phyloP scores from a whole-genome alignment of 2,797 vertebrate genomes.

The Danio jaintianensis region DNA sequence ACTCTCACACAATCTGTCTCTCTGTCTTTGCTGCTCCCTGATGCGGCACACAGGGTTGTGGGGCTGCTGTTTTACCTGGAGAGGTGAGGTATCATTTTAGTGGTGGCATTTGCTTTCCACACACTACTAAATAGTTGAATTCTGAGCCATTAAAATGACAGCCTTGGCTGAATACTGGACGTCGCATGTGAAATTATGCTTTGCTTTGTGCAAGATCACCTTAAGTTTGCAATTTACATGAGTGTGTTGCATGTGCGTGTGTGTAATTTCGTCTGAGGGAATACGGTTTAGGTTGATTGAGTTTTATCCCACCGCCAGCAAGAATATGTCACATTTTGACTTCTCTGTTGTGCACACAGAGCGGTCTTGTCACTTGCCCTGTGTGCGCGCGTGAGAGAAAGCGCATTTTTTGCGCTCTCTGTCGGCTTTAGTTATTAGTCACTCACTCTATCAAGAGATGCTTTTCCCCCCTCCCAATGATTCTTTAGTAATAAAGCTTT shows the following conservation, averaged over 20 bases:
- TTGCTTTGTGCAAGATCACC: conserved; percentile 4
- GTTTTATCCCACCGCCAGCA: conserved; percentile 79
- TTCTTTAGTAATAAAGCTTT: conserved; percentile 83
- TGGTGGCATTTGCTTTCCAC: conserved; percentile 9
- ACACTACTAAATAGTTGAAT: not conserved
- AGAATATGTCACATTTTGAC: conserved; percentile 80
- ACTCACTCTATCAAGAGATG: conserved; percentile 76
- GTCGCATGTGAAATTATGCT: not conserved
- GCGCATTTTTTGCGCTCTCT: conserved; percentile 60
- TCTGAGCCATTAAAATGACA: not conserved
- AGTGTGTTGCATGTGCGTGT: conserved; percentile 32
- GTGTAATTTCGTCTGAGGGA: conserved; percentile 31
- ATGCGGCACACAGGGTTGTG: conserved; percentile 32
- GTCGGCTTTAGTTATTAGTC: conserved; percentile 85
- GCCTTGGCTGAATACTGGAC: not conserved
- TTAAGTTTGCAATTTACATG: not conserved
- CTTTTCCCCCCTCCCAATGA: conserved; percentile 67
- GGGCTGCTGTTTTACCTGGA: conserved; percentile 49
- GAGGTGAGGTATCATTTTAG: conserved; percentile 37
- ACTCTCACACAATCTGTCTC: conserved; percentile 63
- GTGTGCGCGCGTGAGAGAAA: conserved; percentile 37
- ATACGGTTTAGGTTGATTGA: conserved; percentile 69
- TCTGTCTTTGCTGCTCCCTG: conserved; percentile 47
- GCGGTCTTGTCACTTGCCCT: conserved; percentile 44
- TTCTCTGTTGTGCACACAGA: conserved; percentile 76